Conservation (phyloP, 2,113 vertebrate species). For the Tauraco erythrolophus region DNA sequence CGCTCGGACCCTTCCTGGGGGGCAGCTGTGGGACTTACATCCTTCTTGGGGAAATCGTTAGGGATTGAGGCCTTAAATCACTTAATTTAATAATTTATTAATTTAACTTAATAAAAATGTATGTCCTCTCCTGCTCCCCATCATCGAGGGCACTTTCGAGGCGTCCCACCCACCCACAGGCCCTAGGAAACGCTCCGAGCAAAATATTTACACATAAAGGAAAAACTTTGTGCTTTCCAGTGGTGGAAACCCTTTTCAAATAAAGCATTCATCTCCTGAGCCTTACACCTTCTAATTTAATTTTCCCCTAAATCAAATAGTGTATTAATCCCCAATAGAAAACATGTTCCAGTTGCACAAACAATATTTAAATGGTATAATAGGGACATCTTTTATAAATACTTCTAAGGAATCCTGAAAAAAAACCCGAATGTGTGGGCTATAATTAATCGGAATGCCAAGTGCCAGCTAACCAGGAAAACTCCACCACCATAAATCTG, state of each 20-base stretch:
- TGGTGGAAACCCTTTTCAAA: constrained; percentile 34
- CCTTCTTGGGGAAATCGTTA: background rate
- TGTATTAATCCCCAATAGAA: constrained; percentile 69
- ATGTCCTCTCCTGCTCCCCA: background rate
- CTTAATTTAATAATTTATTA: background rate
- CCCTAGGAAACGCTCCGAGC: background rate
- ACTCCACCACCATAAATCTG: constrained; percentile 80
- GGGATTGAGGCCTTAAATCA: background rate
- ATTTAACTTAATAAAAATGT: too few species aligned
- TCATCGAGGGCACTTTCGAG: accelerated
- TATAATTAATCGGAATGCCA: constrained; percentile 83
- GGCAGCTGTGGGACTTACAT: background rate
- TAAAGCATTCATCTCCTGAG: background rate
- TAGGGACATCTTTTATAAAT: constrained; percentile 65
- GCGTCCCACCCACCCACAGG: background rate
- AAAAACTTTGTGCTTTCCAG: constrained; percentile 10
- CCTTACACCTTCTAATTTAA: constrained; percentile 53
- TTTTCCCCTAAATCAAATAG: constrained; percentile 67
- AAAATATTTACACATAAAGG: constrained; percentile 11
- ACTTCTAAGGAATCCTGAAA: constrained; percentile 48
- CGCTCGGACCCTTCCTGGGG: background rate
- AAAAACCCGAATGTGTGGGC: constrained; percentile 52
- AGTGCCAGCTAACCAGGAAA: constrained; percentile 80
- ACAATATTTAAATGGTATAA: constrained; percentile 72
- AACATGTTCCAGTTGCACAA: constrained; percentile 65